Conservation (phyloP, 2,888 invertebrate genomes). For the Aspidapion aeneum region DNA sequence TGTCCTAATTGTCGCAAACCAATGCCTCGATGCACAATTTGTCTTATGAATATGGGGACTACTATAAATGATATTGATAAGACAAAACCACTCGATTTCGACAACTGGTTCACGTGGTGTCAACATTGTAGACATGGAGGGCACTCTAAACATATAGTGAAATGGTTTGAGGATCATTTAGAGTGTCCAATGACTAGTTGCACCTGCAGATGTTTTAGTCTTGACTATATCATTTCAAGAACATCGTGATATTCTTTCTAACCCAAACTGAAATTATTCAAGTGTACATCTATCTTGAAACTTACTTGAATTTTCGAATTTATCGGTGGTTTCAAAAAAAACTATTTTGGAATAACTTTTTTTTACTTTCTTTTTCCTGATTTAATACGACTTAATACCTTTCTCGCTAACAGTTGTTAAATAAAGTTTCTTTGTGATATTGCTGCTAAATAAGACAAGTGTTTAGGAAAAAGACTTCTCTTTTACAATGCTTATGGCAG, state of each 20-base stretch:
- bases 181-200: conserved; percentile 77
- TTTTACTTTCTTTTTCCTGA: too few relatives aligned
- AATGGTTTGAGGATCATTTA: conserved; percentile 78
- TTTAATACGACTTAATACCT: too few relatives aligned
- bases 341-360: too few relatives aligned
- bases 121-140: conserved; percentile 96
- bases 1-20: conserved; percentile 96
- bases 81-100: conserved; percentile 60
- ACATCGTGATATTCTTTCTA: background rate
- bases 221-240: conserved; percentile 51
- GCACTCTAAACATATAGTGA: conserved; percentile 84
- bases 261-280: too few relatives aligned
- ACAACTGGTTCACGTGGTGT: conserved; percentile 96
- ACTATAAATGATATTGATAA: conserved; percentile 45
- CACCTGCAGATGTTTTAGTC: conserved; percentile 80
- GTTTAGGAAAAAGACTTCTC: too few relatives aligned
- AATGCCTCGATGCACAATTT: conserved; percentile 90
- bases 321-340: too few relatives aligned
- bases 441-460: too few relatives aligned
- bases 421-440: too few relatives aligned
- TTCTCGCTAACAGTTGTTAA: too few relatives aligned
- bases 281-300: too few relatives aligned
- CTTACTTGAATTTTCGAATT: too few relatives aligned
- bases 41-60: conserved; percentile 91
- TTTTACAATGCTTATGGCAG: too few relatives aligned